These are phyloP conservation scores for Centropyge bicolor DNA, from an alignment of 2,797 vertebrate species.

Conservation along the genomic window DNA sequence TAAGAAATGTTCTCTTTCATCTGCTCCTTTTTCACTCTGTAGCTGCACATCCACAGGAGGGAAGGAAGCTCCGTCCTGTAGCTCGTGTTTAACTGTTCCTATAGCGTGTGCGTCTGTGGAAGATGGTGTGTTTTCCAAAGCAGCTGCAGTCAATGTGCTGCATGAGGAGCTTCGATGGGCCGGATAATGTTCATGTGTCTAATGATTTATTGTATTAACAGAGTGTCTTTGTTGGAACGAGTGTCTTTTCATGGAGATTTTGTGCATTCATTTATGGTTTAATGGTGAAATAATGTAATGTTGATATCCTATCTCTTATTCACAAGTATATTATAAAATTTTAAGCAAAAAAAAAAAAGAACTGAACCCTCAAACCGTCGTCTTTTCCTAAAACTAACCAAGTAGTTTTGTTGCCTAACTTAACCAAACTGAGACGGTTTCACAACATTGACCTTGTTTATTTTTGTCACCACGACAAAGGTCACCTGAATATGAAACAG, in stretches of 20 bases:
- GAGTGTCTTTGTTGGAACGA: slow-evolving; percentile 9
- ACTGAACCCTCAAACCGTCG: no score
- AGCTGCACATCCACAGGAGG: slow-evolving; percentile 1
- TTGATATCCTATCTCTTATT: background rate
- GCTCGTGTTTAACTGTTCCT: slow-evolving; percentile 36
- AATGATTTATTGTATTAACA: slow-evolving; percentile 32
- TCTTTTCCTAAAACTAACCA: no score
- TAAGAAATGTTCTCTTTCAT: slow-evolving; percentile 72
- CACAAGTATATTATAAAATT: background rate
- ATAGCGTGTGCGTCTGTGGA: background rate
- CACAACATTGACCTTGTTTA: no score
- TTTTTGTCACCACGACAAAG: no score
- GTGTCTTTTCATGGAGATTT: background rate
- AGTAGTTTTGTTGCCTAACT: no score
- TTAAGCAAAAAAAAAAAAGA: no score
- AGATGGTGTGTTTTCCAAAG: slow-evolving; percentile 31
- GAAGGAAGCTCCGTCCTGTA: background rate
- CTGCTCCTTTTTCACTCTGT: slow-evolving; percentile 33
- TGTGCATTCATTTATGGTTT: background rate
- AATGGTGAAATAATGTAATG: background rate
- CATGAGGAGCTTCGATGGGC: slow-evolving; percentile 44
- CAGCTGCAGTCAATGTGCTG: slow-evolving; percentile 31
- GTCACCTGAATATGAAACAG: no score
- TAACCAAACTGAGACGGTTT: no score
- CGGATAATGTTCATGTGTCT: slow-evolving; percentile 34